These are phyloP conservation scores for Glaucomys volans DNA, from an alignment of 2,113 vertebrate species.

Conservation along the genomic window DNA sequence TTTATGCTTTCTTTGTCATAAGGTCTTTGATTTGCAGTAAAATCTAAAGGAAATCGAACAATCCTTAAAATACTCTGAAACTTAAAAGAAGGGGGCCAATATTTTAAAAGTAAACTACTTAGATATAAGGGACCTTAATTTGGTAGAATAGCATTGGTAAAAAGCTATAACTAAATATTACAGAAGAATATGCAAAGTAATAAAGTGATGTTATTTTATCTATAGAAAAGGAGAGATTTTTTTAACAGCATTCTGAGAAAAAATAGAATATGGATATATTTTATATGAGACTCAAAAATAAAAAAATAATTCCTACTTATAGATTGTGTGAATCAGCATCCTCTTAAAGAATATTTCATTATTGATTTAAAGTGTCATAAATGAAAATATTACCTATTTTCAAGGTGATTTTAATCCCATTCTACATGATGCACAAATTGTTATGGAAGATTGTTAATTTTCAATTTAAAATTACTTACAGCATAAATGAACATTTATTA, in stretches of 20 bases:
- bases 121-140: slow-evolving; percentile 18
- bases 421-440: neutral
- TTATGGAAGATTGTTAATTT: neutral
- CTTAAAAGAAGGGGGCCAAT: slow-evolving; percentile 14
- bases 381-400: neutral
- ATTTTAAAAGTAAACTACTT: slow-evolving; percentile 63
- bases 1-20: slow-evolving; percentile 64
- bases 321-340: neutral
- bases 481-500: neutral
- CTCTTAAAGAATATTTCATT: too few species aligned
- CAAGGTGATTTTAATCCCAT: neutral
- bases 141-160: slow-evolving; percentile 72
- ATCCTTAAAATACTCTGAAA: slow-evolving; percentile 69
- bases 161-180: slow-evolving; percentile 69
- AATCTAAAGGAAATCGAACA: slow-evolving; percentile 57
- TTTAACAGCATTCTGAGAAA: slow-evolving; percentile 38
- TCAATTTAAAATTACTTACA: neutral
- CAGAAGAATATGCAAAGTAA: slow-evolving; percentile 55
- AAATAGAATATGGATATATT: slow-evolving; percentile 67
- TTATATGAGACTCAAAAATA: slow-evolving; percentile 63
- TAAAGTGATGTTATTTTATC: slow-evolving; percentile 22
- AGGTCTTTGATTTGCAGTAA: slow-evolving; percentile 59
- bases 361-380: neutral
- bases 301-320: neutral
- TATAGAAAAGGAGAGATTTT: slow-evolving; percentile 7